Base-by-base conservation (phyloP, 2,888 invertebrate species). In the Microctonus brassicae region DNA sequence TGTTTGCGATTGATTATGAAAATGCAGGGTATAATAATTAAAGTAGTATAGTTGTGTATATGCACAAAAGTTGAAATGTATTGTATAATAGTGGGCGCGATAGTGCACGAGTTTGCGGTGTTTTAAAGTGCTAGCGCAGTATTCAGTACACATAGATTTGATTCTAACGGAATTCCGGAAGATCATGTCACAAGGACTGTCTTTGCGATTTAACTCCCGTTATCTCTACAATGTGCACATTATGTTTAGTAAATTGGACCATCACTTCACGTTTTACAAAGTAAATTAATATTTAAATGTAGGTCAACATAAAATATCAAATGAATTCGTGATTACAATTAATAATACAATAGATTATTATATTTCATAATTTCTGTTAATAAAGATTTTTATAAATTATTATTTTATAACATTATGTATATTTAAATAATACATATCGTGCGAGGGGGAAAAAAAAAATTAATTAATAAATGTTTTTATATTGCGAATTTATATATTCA, bases 1-100 rank as follows among this genome's bases (percentile, higher is more conserved):
- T 75, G 75, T 77, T 73, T 67, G 62, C 71, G 70, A 75, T 74
- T 70, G 75, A 75, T 77, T 74, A 74, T 75, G 73, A 70, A 73
- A 73, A 74, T 75, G 66, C 55, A 53, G n/a, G n/a, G n/a, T n/a
- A n/a, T n/a, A n/a, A n/a, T n/a, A n/a, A n/a, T n/a, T n/a, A n/a
- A n/a, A n/a, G n/a, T n/a, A n/a, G n/a, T n/a, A n/a, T n/a, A n/a
- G n/a, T n/a, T n/a, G n/a, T n/a, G n/a, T n/a, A n/a, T n/a, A n/a
- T 55, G 62, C 20, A 63, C 47, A 26, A 24, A 36, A 57, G 36
- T 2, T 3, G 39, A 2, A 13, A 39, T n/a, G n/a, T n/a, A n/a
- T n/a, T n/a, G n/a, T n/a, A n/a, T n/a, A 39, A 39, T 39, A 39
- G 60, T 34, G 36, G 62, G 53, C 69, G 60, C 69, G 69, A 69